Evolutionary conservation across 2,888 invertebrate genomes (phyloP).

Genomic region (Punctoribates punctum): DNA sequence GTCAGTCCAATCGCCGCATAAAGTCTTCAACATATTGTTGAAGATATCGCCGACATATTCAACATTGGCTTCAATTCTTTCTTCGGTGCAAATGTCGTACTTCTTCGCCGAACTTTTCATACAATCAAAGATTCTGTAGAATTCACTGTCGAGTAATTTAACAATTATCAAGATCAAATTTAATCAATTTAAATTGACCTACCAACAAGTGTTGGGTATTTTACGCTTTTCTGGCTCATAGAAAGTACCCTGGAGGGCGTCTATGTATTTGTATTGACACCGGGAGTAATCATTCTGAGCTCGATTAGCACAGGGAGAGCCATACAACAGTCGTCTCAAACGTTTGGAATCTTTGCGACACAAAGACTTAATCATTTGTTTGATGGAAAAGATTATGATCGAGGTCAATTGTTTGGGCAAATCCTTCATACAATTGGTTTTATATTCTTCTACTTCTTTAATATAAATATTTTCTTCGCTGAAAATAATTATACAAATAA

Average conservation of each 20-base stretch:
- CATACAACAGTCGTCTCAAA: neutral
- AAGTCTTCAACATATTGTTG: neutral
- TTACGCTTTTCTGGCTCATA: neutral
- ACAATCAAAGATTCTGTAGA: neutral
- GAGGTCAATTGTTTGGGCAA: conserved; percentile 15
- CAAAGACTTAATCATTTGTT: neutral
- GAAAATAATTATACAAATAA: neutral
- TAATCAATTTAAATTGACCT: neutral
- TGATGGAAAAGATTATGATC: neutral
- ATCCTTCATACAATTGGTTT: conserved; percentile 16
- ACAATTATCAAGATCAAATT: neutral
- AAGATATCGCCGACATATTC: neutral
- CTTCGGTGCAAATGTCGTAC: neutral
- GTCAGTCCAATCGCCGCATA: conserved; percentile 16
- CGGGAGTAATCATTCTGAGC: neutral
- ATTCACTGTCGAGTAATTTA: neutral
- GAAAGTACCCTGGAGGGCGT: neutral
- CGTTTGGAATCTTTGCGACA: neutral
- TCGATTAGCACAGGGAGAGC: neutral
- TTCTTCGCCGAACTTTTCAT: neutral
- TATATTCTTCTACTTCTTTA: conserved; percentile 10
- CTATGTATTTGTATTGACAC: conserved; percentile 3
- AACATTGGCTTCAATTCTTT: conserved; percentile 10
- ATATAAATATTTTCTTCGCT: neutral
- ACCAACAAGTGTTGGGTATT: conserved; percentile 10